These are phyloP conservation scores for Embidobia sp. DNA, from an alignment of 2,888 invertebrate species.

Conservation along the genomic window DNA sequence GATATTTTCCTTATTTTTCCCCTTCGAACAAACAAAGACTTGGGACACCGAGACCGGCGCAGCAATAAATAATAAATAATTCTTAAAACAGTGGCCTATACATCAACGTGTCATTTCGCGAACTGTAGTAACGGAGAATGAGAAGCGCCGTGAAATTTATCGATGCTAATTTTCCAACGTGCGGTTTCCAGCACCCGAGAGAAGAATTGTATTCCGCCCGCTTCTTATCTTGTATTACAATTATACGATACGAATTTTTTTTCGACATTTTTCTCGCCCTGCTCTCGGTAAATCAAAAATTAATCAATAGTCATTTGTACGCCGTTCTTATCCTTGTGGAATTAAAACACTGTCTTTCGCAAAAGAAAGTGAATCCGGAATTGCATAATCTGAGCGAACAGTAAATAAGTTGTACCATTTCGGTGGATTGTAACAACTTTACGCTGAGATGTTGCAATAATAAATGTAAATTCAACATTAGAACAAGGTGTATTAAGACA, in stretches of 20 bases:
- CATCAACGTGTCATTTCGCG: constrained; percentile 80
- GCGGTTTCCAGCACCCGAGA: constrained; percentile 72
- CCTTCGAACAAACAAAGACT: constrained; percentile 59
- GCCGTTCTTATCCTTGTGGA: too few relatives aligned
- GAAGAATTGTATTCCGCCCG: constrained; percentile 75
- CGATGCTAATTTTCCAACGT: constrained; percentile 81
- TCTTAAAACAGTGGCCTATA: constrained; percentile 81
- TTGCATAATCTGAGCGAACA: constrained; percentile 10
- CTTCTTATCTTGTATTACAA: constrained; percentile 61
- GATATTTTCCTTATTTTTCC: constrained; percentile 63
- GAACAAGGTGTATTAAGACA: constrained; percentile 31
- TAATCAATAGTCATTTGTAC: constrained; percentile 18
- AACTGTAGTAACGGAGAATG: constrained; percentile 72
- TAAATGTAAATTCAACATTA: constrained; percentile 41
- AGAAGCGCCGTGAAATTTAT: constrained; percentile 79
- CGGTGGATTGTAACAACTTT: constrained; percentile 23
- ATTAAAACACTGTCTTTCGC: background rate
- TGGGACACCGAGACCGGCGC: constrained; percentile 41
- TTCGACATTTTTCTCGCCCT: background rate
- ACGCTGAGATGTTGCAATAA: constrained; percentile 27
- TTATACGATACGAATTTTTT: constrained; percentile 45
- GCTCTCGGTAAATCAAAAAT: background rate
- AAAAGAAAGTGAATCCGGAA: constrained; percentile 12
- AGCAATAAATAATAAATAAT: constrained; percentile 81
- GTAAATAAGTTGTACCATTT: constrained; percentile 36